phyloP scores from a whole-genome alignment of 1,140 invertebrate species.

The Venturia canescens region DNA sequence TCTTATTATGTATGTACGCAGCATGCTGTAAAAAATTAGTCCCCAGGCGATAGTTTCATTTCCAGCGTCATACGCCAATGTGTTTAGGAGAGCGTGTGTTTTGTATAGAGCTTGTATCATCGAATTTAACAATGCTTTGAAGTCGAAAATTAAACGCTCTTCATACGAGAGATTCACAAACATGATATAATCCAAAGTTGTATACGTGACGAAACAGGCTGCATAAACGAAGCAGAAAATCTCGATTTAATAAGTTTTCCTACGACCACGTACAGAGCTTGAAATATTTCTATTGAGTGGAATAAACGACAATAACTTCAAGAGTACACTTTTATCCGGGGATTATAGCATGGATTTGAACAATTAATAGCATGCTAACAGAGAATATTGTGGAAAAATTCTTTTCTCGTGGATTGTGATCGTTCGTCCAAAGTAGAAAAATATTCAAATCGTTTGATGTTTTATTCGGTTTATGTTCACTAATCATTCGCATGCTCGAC shows the following conservation, averaged over 20 bases:
- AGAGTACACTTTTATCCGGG: too few species aligned
- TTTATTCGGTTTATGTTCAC: too few species aligned
- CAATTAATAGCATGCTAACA: too few species aligned
- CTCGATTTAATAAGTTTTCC: neutral
- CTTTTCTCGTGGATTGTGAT: too few species aligned
- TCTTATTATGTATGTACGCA: neutral
- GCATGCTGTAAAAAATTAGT: conserved; percentile 1
- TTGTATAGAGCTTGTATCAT: neutral
- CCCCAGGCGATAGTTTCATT: conserved; percentile 8
- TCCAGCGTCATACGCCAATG: neutral
- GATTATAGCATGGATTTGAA: too few species aligned
- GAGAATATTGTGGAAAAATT: too few species aligned
- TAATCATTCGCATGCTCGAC: too few species aligned
- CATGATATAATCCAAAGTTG: neutral
- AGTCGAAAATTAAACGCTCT: neutral
- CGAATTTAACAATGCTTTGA: conserved; percentile 4
- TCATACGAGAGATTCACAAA: neutral
- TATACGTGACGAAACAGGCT: neutral
- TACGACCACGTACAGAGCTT: neutral
- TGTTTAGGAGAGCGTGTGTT: neutral
- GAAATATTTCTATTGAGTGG: neutral
- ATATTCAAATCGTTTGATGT: too few species aligned
- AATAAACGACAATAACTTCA: too few species aligned
- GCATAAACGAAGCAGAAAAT: neutral
- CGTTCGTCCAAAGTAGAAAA: too few species aligned